phyloP scores from a whole-genome alignment of 2,888 invertebrate species.

The Morpho achilles region DNA sequence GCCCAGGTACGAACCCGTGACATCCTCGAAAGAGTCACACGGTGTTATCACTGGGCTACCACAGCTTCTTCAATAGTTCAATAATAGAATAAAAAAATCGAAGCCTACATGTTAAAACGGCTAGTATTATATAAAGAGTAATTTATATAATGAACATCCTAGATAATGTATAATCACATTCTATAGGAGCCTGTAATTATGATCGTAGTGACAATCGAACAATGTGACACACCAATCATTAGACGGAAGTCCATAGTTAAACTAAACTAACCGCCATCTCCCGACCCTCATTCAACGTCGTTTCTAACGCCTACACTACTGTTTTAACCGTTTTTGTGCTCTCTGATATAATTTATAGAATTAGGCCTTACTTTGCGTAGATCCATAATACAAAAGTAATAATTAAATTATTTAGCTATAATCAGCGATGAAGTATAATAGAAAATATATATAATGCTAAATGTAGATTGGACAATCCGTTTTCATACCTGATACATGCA shows the following conservation, averaged over 20 bases:
- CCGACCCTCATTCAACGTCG: slow-evolving; percentile 51
- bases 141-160: slow-evolving; percentile 2
- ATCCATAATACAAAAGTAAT: too few relatives aligned
- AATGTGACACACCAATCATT: slow-evolving; percentile 47
- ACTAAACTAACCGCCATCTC: slow-evolving; percentile 66
- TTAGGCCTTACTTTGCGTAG: too few relatives aligned
- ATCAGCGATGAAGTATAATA: too few relatives aligned
- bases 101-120: neutral
- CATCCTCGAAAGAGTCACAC: too few relatives aligned
- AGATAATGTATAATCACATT: slow-evolving; percentile 11
- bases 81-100: neutral
- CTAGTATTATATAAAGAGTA: neutral
- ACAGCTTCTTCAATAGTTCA: too few relatives aligned
- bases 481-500: too few relatives aligned
- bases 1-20: too few relatives aligned
- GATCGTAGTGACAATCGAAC: slow-evolving; percentile 24
- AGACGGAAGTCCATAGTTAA: slow-evolving; percentile 72
- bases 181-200: slow-evolving; percentile 18
- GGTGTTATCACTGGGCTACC: too few relatives aligned
- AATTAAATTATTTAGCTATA: too few relatives aligned
- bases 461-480: too few relatives aligned
- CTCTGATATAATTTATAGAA: slow-evolving; percentile 42
- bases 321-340: slow-evolving; percentile 54
- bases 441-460: too few relatives aligned
- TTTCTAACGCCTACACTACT: slow-evolving; percentile 60